Evolutionary conservation across 2,888 invertebrate species (phyloP).

Genomic region (Drosophila rellima): DNA sequence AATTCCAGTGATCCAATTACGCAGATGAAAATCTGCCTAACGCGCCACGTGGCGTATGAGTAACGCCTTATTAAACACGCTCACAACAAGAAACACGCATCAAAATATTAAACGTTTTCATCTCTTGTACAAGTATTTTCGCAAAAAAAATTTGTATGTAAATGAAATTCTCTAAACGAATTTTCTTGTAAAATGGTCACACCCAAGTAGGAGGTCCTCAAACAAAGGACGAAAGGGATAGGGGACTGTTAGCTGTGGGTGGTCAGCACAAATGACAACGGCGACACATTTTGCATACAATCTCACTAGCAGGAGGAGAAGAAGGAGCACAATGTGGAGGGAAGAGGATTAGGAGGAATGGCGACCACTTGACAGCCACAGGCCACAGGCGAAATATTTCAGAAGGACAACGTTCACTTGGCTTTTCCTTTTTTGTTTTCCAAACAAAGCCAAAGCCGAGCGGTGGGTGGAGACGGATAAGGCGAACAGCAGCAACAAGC

Average conservation of each 20-base stretch:
- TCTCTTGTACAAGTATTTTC: conserved; percentile 1
- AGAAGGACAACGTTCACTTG: conserved; percentile 68
- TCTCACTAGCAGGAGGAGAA: neutral
- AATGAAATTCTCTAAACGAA: conserved; percentile 74
- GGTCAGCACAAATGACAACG: conserved; percentile 54
- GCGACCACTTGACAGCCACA: conserved; percentile 66
- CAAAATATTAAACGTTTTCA: conserved; percentile 24
- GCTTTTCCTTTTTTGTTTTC: conserved; percentile 60
- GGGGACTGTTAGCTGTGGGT: conserved; percentile 38
- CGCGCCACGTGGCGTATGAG: conserved; percentile 72
- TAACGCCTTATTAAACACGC: conserved; percentile 59
- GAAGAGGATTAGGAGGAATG: conserved; percentile 1
- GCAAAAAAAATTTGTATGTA: conserved; percentile 35
- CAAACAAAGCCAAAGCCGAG: conserved; percentile 55
- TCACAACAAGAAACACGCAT: conserved; percentile 33
- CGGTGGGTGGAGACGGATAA: neutral
- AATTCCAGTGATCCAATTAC: conserved; percentile 49
- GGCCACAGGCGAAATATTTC: conserved; percentile 53
- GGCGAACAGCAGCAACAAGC: conserved; percentile 51
- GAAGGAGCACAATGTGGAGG: neutral
- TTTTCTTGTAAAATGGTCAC: conserved; percentile 72
- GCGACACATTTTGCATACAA: conserved; percentile 69
- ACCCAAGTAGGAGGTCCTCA: conserved; percentile 45
- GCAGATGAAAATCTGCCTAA: conserved; percentile 48
- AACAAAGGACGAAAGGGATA: neutral